Percentiles rank a stretch among this genome's conserved stretches.
These are phyloP conservation scores for Albula goreensis DNA, from an alignment of 2,113 vertebrate genomes.

Conservation along the genomic window DNA sequence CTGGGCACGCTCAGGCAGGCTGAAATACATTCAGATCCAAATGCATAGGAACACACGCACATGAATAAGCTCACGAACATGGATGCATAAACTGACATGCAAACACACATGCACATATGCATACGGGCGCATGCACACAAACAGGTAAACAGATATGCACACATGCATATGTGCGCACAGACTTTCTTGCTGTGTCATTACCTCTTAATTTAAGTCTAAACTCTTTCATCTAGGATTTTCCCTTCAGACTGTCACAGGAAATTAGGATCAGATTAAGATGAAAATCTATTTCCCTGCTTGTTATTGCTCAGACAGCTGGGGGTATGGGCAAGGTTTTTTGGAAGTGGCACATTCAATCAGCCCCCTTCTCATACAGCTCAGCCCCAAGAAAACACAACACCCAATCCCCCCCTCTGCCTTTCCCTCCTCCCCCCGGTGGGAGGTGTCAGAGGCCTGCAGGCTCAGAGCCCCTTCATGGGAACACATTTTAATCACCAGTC, in stretches of 20 bases:
- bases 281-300: constrained; percentile 24
- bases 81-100: constrained; percentile 36
- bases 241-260: constrained; percentile 52
- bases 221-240: constrained; percentile 54
- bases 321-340: not conserved
- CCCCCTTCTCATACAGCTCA: not conserved
- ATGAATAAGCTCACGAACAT: no score
- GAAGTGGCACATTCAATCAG: not conserved
- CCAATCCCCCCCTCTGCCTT: no score
- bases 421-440: not conserved
- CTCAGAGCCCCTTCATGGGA: not conserved
- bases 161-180: not conserved
- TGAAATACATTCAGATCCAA: constrained; percentile 37
- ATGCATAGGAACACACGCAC: no score
- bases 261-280: constrained; percentile 68
- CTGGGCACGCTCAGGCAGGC: not conserved
- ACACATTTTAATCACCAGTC: not conserved
- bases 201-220: constrained; percentile 59
- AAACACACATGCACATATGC: not conserved
- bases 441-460: not conserved
- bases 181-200: constrained; percentile 43
- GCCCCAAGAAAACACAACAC: not conserved
- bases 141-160: not conserved
- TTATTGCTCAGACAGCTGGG: constrained; percentile 17
- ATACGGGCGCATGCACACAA: no score